Conservation (phyloP, 2,113 vertebrate genomes). For the Zosterops pallidus region DNA sequence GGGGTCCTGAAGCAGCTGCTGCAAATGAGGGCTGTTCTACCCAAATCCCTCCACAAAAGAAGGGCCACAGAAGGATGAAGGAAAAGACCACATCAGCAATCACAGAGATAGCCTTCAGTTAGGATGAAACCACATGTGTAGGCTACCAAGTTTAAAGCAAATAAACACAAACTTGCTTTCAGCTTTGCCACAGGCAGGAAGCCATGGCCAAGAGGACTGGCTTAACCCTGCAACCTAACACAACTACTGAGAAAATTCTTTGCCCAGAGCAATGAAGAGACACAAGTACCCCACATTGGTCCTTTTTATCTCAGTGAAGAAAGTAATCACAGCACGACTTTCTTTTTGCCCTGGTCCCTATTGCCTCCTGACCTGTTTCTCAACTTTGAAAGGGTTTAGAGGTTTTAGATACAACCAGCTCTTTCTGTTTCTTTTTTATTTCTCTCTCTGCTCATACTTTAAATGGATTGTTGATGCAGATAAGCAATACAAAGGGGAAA, state of each 20-base stretch:
- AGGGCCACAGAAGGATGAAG: neutral
- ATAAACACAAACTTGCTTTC: neutral
- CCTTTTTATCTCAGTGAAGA: neutral
- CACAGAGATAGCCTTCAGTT: neutral
- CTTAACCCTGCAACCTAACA: neutral
- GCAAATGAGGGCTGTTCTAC: neutral
- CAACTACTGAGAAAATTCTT: neutral
- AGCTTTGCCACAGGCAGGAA: rapidly evolving
- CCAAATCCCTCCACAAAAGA: neutral
- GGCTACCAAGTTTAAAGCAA: neutral
- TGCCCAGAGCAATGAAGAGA: neutral
- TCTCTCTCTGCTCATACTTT: neutral
- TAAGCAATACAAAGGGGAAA: neutral
- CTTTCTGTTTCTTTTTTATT: neutral
- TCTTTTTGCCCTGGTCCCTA: neutral
- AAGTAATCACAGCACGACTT: neutral
- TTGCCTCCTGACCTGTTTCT: neutral
- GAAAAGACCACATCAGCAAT: neutral
- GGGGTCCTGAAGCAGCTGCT: rapidly evolving
- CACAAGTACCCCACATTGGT: neutral
- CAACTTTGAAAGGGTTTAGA: neutral
- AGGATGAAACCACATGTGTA: neutral
- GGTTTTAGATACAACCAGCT: neutral
- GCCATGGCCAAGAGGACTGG: neutral
- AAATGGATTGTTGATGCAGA: neutral